Evolutionary conservation across 2,113 vertebrate genomes (phyloP).

Genomic region (Mesoclemmys tuberculata): DNA sequence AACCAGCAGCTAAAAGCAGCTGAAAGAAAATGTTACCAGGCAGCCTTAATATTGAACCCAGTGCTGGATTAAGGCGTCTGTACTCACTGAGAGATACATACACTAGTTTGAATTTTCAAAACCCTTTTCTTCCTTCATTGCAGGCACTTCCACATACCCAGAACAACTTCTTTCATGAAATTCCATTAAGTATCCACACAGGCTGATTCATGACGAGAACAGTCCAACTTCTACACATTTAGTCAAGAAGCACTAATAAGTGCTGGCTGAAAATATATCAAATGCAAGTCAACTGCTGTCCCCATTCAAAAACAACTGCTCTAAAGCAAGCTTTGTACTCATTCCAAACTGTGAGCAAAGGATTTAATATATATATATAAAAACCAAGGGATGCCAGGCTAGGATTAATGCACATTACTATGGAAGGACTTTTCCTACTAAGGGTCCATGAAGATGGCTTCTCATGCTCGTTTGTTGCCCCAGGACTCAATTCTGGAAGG

Average conservation of each 20-base stretch:
- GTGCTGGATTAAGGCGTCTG: not conserved
- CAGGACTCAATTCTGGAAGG: not conserved
- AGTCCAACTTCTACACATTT: conserved; percentile 63
- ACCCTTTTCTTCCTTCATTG: not conserved
- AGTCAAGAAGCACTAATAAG: conserved; percentile 51
- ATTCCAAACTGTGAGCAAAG: not conserved
- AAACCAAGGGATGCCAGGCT: not conserved
- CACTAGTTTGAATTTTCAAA: not conserved
- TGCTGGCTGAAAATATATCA: conserved; percentile 56
- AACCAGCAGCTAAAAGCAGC: not conserved
- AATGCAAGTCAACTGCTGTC: conserved; percentile 48
- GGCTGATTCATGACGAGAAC: conserved; percentile 62
- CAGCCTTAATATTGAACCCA: not conserved
- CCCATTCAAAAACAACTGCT: not conserved
- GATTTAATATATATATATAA: too few relatives aligned
- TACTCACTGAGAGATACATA: not conserved
- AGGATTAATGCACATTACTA: not conserved
- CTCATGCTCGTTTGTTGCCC: not conserved
- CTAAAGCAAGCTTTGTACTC: not conserved
- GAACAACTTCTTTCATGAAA: conserved; percentile 10
- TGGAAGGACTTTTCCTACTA: not conserved
- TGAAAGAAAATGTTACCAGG: not conserved
- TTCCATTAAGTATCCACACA: conserved; percentile 34
- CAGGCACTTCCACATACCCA: not conserved
- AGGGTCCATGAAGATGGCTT: not conserved